Evolutionary conservation across 2,113 vertebrate species (phyloP).

Genomic region (Onychostruthus taczanowskii): DNA sequence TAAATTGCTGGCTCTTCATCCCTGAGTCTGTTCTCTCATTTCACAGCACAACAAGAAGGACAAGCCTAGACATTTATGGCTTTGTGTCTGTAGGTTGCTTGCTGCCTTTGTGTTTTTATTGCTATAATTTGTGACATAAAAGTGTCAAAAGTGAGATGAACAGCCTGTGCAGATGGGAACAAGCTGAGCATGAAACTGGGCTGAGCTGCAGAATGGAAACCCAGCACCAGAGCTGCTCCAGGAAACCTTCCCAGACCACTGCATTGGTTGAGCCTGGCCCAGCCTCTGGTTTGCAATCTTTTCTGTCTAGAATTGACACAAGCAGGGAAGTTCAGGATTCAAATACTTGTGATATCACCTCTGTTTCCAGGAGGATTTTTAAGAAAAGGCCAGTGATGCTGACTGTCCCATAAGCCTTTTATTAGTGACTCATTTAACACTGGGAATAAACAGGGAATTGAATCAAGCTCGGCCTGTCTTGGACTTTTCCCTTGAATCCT

Average conservation of each 20-base stretch:
- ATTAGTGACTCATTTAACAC: conserved; percentile 30
- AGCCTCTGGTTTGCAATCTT: background rate
- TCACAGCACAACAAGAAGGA: background rate
- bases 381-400: background rate
- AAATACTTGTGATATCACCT: background rate
- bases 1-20: background rate
- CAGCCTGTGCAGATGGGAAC: background rate
- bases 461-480: conserved; percentile 1
- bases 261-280: background rate
- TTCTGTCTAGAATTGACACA: background rate
- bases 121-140: background rate
- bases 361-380: background rate
- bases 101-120: background rate
- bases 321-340: background rate
- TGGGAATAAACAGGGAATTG: background rate
- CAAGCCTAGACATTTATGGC: background rate
- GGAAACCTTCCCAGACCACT: background rate
- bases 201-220: background rate
- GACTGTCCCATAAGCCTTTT: background rate
- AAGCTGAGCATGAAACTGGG: background rate
- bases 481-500: conserved; percentile 11
- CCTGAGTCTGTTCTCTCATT: background rate
- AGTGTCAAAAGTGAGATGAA: background rate
- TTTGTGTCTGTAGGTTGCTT: background rate
- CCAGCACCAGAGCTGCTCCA: background rate